A percentile compares a stretch with the other conserved stretches of the same genome.
Conservation (phyloP, 2,113 vertebrate species). For the Petaurus breviceps region DNA sequence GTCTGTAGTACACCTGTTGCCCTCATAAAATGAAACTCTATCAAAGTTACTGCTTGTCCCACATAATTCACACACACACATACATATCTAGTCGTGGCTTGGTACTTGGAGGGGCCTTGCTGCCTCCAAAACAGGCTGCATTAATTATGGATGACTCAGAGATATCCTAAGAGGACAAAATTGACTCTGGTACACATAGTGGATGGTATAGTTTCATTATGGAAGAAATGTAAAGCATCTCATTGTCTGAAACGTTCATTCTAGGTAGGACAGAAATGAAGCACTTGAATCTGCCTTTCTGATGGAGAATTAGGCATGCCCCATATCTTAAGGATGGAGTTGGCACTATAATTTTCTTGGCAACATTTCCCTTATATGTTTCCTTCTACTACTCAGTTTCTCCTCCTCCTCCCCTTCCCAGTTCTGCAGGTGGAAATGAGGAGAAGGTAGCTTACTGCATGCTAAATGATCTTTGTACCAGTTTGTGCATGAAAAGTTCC, state of each 20-base stretch:
- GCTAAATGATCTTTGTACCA: neutral
- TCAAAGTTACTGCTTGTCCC: neutral
- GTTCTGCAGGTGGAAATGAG: neutral
- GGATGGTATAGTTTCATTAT: neutral
- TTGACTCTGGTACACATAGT: neutral
- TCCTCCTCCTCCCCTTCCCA: neutral
- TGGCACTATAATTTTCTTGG: neutral
- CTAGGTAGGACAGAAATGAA: neutral
- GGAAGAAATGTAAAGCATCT: neutral
- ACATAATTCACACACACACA: neutral
- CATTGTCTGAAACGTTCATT: neutral
- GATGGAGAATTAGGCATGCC: neutral
- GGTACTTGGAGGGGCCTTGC: neutral
- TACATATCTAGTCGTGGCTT: neutral
- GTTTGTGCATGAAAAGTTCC: neutral
- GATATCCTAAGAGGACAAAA: neutral
- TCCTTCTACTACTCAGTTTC: neutral
- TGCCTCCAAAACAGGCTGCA: neutral
- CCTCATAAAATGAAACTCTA: neutral
- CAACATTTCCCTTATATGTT: neutral
- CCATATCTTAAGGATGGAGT: neutral
- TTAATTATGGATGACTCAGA: neutral
- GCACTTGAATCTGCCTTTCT: neutral
- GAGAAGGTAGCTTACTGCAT: neutral
- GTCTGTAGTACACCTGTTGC: neutral